These are phyloP conservation scores for Rousettus leschenaultii DNA, from an alignment of 2,113 vertebrate genomes.

Conservation along the genomic window DNA sequence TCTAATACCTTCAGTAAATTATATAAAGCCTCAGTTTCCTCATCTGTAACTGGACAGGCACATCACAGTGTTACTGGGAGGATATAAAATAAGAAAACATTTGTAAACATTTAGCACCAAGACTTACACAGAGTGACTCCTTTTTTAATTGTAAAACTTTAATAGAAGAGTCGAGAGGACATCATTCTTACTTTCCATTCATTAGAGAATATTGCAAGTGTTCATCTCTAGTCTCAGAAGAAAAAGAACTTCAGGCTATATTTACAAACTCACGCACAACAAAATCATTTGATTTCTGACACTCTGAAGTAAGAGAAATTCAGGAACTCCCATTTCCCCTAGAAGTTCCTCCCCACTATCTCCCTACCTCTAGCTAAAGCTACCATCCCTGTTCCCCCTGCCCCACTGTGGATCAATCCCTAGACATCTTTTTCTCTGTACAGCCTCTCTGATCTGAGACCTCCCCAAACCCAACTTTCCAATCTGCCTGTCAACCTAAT, in stretches of 20 bases:
- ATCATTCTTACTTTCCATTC: background rate
- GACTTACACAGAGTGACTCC: background rate
- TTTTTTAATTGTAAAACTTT: background rate
- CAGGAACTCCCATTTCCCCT: background rate
- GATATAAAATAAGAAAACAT: background rate
- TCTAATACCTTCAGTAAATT: background rate
- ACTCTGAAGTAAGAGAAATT: background rate
- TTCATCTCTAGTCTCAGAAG: background rate
- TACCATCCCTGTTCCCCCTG: background rate
- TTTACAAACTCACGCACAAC: background rate
- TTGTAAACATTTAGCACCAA: background rate
- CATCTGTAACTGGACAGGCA: background rate
- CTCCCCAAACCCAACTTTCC: background rate
- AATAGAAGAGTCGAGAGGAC: background rate
- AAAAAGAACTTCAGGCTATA: background rate
- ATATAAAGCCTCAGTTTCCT: background rate
- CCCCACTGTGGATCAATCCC: accelerated
- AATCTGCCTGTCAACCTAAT: background rate
- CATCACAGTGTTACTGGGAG: background rate
- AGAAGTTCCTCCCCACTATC: background rate
- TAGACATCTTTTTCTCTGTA: background rate
- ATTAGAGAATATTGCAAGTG: background rate
- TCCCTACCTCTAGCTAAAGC: background rate
- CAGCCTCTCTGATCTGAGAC: background rate
- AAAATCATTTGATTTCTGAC: background rate